phyloP scores from a whole-genome alignment of 2,113 vertebrate species.

The Turdus rufiventris region DNA sequence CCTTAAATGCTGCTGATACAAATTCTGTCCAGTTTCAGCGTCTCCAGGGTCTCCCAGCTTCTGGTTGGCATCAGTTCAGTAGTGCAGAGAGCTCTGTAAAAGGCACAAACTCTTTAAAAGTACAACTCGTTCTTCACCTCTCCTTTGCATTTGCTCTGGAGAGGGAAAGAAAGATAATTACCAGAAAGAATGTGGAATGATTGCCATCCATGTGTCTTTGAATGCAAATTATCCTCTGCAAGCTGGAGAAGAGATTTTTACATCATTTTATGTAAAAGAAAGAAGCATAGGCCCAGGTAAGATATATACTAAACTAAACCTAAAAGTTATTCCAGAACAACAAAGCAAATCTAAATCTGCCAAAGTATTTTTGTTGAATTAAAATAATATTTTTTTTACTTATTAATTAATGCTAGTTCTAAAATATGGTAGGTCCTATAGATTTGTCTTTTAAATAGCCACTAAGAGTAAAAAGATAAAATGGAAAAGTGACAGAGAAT shows the following conservation, averaged over 20 bases:
- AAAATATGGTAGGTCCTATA: not conserved
- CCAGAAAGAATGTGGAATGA: not conserved
- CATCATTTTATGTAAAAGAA: not conserved
- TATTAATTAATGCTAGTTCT: not conserved
- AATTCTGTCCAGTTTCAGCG: not conserved
- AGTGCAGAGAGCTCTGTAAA: not conserved
- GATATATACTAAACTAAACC: not conserved
- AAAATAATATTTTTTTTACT: not conserved
- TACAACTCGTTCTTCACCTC: not conserved
- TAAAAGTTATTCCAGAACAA: not conserved
- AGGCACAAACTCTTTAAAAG: not conserved
- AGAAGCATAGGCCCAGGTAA: not conserved
- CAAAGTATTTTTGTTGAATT: not conserved
- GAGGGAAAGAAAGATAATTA: not conserved
- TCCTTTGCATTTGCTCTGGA: not conserved
- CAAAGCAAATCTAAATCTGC: not conserved
- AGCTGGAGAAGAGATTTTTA: not conserved
- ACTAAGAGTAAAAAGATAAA: conserved; percentile 15
- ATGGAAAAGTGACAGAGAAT: not conserved
- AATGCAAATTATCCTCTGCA: not conserved
- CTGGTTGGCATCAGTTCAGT: not conserved
- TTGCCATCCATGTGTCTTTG: not conserved
- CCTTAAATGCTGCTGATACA: not conserved
- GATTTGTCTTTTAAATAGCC: conserved; percentile 7
- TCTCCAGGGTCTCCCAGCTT: not conserved